Evolutionary conservation across 2,888 invertebrate species (phyloP).

Genomic region (Urechis unicinctus): DNA sequence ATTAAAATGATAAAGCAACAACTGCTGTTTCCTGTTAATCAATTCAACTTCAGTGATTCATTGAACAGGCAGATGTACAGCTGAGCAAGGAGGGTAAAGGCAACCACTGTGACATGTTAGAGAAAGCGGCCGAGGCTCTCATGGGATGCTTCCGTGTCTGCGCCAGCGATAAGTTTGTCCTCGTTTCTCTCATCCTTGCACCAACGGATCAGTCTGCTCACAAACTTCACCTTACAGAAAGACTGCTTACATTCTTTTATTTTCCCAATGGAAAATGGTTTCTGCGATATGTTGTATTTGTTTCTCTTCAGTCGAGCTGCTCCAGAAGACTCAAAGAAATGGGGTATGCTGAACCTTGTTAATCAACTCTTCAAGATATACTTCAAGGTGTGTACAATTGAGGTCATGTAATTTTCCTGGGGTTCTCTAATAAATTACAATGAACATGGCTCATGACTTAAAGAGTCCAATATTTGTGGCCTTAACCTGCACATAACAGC

Average conservation of each 20-base stretch:
- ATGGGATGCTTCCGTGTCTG: constrained; percentile 92
- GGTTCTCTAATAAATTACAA: not conserved
- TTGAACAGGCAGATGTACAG: constrained; percentile 64
- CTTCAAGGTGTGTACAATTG: constrained; percentile 64
- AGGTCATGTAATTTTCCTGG: not conserved
- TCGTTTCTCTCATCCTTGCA: not conserved
- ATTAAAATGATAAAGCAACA: not conserved
- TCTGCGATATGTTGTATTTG: not conserved
- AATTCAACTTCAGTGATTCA: not conserved
- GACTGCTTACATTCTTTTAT: not conserved
- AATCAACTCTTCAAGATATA: constrained; percentile 98
- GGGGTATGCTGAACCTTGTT: constrained; percentile 92
- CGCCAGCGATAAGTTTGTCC: constrained; percentile 75
- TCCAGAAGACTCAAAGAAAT: constrained; percentile 84
- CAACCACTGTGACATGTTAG: constrained; percentile 64
- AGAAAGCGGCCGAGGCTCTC: constrained; percentile 87
- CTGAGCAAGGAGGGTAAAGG: constrained; percentile 42
- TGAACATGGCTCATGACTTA: not conserved
- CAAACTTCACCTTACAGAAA: too few species aligned
- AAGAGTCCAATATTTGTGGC: too few species aligned
- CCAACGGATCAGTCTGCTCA: too few species aligned
- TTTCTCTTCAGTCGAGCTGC: constrained; percentile 62
- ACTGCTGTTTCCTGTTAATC: not conserved
- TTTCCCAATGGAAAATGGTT: not conserved
- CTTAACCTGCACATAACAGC: not conserved